A percentile compares a stretch with the other conserved stretches of the same genome.
phyloP scores from a whole-genome alignment of 2,797 vertebrate genomes.

The Onychomys arenicola region DNA sequence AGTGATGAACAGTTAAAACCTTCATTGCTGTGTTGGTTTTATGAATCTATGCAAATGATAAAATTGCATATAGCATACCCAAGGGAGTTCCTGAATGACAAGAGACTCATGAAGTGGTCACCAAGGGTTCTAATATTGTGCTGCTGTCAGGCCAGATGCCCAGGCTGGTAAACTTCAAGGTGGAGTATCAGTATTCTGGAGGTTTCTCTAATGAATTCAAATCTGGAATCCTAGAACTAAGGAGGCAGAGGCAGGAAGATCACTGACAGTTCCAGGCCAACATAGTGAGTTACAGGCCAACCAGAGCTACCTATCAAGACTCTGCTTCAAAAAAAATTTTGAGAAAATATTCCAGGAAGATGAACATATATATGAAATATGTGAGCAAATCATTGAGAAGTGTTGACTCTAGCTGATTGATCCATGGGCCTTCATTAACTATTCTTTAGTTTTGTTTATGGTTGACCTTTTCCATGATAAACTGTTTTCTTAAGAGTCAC shows the following conservation, averaged over 20 bases:
- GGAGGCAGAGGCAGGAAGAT: neutral
- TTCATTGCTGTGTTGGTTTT: neutral
- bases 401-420: slow-evolving; percentile 12
- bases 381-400: neutral
- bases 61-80: neutral
- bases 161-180: neutral
- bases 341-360: neutral
- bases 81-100: neutral
- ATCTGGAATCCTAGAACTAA: neutral
- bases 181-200: neutral
- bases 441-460: slow-evolving; percentile 59
- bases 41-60: neutral
- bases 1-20: neutral
- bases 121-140: neutral
- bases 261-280: neutral
- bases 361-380: neutral
- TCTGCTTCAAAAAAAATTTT: neutral
- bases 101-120: neutral
- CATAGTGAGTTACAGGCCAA: neutral
- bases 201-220: neutral
- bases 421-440: slow-evolving; percentile 6
- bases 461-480: slow-evolving; percentile 73
- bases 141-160: neutral
- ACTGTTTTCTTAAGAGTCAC: slow-evolving; percentile 77
- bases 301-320: neutral